Conservation (phyloP, 2,113 vertebrate species). For the Calyptommatus sinebrachiatus region DNA sequence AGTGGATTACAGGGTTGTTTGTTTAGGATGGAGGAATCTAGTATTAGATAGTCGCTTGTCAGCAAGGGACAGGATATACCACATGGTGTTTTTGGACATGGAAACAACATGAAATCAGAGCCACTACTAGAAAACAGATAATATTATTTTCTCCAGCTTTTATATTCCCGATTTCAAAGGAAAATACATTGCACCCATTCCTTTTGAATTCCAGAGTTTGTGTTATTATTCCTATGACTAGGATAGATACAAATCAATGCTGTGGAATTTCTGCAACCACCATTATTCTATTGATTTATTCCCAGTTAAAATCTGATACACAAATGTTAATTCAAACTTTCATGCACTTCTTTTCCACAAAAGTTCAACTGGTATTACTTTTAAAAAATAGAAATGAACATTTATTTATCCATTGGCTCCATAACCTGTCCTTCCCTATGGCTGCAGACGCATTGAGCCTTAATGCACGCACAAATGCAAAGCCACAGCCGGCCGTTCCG, state of each 20-base stretch:
- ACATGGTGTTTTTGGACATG: slow-evolving; percentile 35
- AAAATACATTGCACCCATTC: background rate
- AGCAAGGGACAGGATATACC: slow-evolving; percentile 47
- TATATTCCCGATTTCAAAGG: background rate
- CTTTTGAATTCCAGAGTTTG: background rate
- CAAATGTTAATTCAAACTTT: background rate
- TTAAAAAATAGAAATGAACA: background rate
- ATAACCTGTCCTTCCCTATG: no score
- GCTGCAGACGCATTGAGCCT: no score
- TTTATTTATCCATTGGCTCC: background rate
- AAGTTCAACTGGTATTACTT: background rate
- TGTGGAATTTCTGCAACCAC: background rate
- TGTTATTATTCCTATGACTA: no score
- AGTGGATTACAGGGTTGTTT: slow-evolving; percentile 49
- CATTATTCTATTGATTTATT: background rate
- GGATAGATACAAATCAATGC: background rate
- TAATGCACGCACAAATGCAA: no score
- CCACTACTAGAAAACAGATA: slow-evolving; percentile 24
- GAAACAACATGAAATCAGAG: slow-evolving; percentile 27
- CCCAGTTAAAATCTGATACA: background rate
- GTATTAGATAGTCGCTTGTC: slow-evolving; percentile 57
- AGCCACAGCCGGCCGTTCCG: no score
- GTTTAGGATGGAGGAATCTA: slow-evolving; percentile 38
- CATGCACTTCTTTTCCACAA: background rate
- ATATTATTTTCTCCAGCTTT: slow-evolving; percentile 1